Conservation (phyloP, 2,797 vertebrate genomes). For the Eulemur rubriventer region DNA sequence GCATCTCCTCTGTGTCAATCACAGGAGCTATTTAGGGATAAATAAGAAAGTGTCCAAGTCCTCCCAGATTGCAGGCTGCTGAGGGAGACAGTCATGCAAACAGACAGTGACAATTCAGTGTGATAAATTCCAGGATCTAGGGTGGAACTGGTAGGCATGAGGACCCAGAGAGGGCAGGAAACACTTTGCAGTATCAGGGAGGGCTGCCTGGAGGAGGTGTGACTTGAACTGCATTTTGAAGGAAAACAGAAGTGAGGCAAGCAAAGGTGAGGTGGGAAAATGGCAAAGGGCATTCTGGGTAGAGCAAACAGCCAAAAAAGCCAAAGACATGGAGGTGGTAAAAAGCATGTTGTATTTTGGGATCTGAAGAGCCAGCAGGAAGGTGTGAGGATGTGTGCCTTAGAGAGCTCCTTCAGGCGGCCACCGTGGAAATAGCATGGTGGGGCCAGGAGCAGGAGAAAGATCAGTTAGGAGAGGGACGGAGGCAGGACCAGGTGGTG, state of each 20-base stretch:
- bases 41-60: background rate
- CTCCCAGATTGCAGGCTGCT: background rate
- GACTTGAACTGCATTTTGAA: background rate
- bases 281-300: background rate
- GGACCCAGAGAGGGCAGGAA: background rate
- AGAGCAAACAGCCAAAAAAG: too few species aligned
- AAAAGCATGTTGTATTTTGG: too few species aligned
- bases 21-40: background rate
- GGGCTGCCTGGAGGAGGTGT: background rate
- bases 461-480: background rate
- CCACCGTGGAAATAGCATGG: rapidly evolving
- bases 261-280: background rate
- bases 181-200: background rate
- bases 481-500: background rate
- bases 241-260: background rate
- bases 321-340: background rate
- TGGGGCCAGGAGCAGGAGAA: background rate
- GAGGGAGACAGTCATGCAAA: background rate
- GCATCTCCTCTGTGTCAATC: background rate
- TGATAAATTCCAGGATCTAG: background rate
- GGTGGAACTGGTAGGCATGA: background rate
- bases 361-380: background rate
- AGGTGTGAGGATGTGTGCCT: too few species aligned
- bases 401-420: rapidly evolving
- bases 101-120: background rate